Conservation (phyloP, 2,888 invertebrate species). For the Busseola fusca region DNA sequence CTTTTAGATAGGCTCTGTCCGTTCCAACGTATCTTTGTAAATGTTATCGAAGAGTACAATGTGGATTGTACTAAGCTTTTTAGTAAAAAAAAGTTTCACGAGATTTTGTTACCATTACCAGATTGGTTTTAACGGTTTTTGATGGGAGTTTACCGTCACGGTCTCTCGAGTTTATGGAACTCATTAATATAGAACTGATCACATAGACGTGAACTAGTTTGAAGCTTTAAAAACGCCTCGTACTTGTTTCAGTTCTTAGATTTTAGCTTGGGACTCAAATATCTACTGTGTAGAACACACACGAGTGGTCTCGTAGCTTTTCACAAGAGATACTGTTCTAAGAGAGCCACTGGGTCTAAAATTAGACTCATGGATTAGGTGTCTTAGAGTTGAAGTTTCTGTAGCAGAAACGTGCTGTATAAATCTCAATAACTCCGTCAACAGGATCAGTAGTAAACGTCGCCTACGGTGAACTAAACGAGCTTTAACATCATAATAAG, state of each 20-base stretch:
- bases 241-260: background rate
- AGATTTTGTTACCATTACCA: conserved; percentile 13
- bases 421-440: conserved; percentile 38
- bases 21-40: conserved; percentile 42
- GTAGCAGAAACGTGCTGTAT: background rate
- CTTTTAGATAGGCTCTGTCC: conserved; percentile 45
- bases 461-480: conserved; percentile 44
- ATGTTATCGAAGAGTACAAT: conserved; percentile 26
- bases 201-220: background rate
- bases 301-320: background rate
- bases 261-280: background rate
- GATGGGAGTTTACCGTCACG: conserved; percentile 44
- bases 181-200: conserved; percentile 6
- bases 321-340: background rate
- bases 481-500: conserved; percentile 43
- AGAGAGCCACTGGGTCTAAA: conserved; percentile 9
- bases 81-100: conserved; percentile 16
- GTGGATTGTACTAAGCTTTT: conserved; percentile 28
- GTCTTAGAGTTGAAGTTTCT: background rate
- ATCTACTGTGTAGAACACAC: background rate
- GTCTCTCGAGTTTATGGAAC: conserved; percentile 31
- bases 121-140: conserved; percentile 25
- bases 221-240: background rate
- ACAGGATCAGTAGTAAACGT: conserved; percentile 33
- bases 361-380: conserved; percentile 10